Percentiles rank a stretch among this genome's conserved stretches.
Conservation (phyloP, 2,113 vertebrate species). For the Acrocephalus kingi region DNA sequence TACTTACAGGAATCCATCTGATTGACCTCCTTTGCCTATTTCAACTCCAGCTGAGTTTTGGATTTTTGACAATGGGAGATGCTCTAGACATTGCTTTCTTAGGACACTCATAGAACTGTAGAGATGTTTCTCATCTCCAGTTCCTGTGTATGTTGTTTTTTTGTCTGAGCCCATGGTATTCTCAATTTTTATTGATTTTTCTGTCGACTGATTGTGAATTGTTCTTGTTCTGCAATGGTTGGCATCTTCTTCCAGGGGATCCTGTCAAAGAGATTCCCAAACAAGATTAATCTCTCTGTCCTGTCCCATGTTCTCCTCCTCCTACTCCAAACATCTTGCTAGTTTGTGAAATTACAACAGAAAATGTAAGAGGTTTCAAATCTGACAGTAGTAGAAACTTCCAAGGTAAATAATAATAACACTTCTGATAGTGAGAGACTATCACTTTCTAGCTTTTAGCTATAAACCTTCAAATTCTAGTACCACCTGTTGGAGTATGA, state of each 20-base stretch:
- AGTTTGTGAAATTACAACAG: background rate
- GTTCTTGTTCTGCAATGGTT: accelerated
- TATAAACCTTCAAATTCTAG: background rate
- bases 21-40: background rate
- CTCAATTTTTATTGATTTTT: background rate
- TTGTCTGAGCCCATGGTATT: accelerated
- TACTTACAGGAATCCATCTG: background rate
- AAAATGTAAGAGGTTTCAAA: background rate
- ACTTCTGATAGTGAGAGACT: background rate
- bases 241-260: background rate
- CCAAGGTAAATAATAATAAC: background rate
- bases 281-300: background rate
- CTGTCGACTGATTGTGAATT: background rate
- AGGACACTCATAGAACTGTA: background rate
- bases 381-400: background rate
- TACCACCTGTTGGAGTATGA: background rate
- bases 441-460: background rate
- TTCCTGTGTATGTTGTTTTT: background rate
- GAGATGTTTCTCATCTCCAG: background rate
- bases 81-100: background rate
- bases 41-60: background rate
- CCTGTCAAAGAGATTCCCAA: background rate
- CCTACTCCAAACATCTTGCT: background rate
- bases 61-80: background rate
- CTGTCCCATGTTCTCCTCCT: background rate